Base-by-base conservation (phyloP, 2,888 invertebrate genomes). In the Calameuta filiformis region DNA sequence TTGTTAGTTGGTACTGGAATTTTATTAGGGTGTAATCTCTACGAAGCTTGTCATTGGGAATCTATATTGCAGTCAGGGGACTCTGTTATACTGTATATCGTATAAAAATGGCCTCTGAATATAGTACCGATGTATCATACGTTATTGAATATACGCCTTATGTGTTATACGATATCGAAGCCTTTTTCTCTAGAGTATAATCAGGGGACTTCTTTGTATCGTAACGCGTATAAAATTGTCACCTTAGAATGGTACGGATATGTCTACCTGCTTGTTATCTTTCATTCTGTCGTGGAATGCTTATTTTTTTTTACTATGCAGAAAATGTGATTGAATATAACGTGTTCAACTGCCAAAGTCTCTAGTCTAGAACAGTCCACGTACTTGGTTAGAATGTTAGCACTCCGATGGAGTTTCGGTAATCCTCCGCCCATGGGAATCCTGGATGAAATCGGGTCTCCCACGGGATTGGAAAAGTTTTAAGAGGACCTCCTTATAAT, bases 381-480 rank as follows among this genome's bases (percentile, higher is more conserved):
- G 23, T 40, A 6, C 56, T 56, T 56, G 56, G 56, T 56, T 56
- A 56, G 56, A 56, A 56, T 56, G 56, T 56, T 56, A 56, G 23
- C 23, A 56, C 56, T 56, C 23, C 23, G 23, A 56, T 23, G 23
- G 56, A 56, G 56, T 56, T 56, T 56, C 56, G 56, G 56, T 56
- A 56, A 56, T 56, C 56, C 56, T 56, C 23, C 23, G 56, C 56
- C 23, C 56, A 15, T 6, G 40, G 40, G 40, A 56, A 23, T 56
- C 23, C 56, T 23, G 56, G 56, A 56, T 56, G 56, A 56, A 56
- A 56, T 56, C 56, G 56, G 56, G 56, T 56, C 56, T 23, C 56
- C 56, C 71, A 33, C 71, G 71, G 71, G 33, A 71, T 71, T 71
- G 71, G 71, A 71, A 71, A 71, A 71, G 71, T 71, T 71, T 71